These are phyloP conservation scores for Drosophila neonasuta DNA, from an alignment of 2,888 invertebrate species.

Conservation along the genomic window DNA sequence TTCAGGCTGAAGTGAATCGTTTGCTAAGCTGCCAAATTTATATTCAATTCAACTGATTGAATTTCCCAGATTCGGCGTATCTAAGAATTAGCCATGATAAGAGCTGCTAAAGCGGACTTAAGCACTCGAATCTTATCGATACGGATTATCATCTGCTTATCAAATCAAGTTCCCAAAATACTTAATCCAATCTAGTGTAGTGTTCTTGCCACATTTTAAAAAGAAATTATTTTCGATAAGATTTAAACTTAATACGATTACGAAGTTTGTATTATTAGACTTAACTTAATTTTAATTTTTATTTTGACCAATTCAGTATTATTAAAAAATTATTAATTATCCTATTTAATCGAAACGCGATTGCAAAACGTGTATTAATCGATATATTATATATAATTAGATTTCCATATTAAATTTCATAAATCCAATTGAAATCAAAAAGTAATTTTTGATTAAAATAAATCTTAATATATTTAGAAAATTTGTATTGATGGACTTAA, in stretches of 20 bases:
- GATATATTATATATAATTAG: too few relatives aligned
- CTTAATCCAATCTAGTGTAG: neutral
- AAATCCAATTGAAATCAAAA: too few relatives aligned
- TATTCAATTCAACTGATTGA: conserved; percentile 12
- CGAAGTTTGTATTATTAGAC: too few relatives aligned
- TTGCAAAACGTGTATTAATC: neutral
- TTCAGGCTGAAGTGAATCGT: conserved; percentile 3
- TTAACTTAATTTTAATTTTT: too few relatives aligned
- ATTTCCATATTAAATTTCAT: too few relatives aligned
- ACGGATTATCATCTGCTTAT: conserved; percentile 3
- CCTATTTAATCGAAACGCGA: too few relatives aligned
- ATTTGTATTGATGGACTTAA: too few relatives aligned
- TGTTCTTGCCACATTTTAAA: neutral
- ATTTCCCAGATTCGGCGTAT: neutral
- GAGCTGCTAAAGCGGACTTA: neutral
- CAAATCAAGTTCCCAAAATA: neutral
- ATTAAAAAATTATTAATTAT: neutral
- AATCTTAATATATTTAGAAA: too few relatives aligned
- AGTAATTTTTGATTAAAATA: too few relatives aligned
- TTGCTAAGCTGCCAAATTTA: neutral
- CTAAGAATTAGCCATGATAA: conserved; percentile 1
- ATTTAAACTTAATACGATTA: neutral
- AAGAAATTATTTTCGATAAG: too few relatives aligned
- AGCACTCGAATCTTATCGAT: conserved; percentile 9
- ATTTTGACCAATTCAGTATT: too few relatives aligned